These are phyloP conservation scores for Himalopsyche japonica DNA, from an alignment of 2,888 invertebrate genomes.

Conservation along the genomic window DNA sequence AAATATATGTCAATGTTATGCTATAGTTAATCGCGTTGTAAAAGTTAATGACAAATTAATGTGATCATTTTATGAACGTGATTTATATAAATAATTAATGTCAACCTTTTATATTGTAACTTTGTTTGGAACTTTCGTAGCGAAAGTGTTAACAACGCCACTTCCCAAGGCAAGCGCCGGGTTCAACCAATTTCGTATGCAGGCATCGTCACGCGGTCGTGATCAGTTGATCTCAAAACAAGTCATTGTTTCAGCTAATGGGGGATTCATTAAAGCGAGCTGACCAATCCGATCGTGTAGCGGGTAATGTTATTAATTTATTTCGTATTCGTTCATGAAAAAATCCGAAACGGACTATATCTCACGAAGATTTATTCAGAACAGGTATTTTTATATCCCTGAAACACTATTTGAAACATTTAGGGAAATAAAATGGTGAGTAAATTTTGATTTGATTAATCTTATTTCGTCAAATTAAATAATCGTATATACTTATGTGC, in stretches of 20 bases:
- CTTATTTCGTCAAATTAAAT: too few relatives aligned
- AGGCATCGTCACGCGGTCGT: slow-evolving; percentile 18
- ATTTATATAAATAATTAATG: too few relatives aligned
- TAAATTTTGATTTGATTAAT: too few relatives aligned
- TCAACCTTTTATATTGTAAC: too few relatives aligned
- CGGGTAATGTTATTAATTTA: neutral
- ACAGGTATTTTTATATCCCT: too few relatives aligned
- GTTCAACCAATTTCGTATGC: slow-evolving; percentile 13
- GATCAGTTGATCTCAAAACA: slow-evolving; percentile 1
- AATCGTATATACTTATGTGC: too few relatives aligned
- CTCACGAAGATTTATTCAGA: neutral
- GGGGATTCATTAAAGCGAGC: neutral
- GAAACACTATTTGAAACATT: too few relatives aligned
- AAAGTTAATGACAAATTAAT: too few relatives aligned
- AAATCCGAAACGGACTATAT: neutral
- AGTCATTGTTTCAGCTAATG: slow-evolving; percentile 21
- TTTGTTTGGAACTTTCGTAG: neutral
- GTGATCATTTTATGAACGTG: too few relatives aligned
- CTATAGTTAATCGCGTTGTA: too few relatives aligned
- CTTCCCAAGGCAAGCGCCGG: neutral
- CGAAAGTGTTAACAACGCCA: neutral
- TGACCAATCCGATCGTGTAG: neutral
- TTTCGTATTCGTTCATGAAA: neutral
- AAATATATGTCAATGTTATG: too few relatives aligned
- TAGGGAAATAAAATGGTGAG: too few relatives aligned